Percentiles rank a stretch among this genome's conserved stretches.
Conservation (phyloP, 2,888 invertebrate species). For the Microplitis deprimator region DNA sequence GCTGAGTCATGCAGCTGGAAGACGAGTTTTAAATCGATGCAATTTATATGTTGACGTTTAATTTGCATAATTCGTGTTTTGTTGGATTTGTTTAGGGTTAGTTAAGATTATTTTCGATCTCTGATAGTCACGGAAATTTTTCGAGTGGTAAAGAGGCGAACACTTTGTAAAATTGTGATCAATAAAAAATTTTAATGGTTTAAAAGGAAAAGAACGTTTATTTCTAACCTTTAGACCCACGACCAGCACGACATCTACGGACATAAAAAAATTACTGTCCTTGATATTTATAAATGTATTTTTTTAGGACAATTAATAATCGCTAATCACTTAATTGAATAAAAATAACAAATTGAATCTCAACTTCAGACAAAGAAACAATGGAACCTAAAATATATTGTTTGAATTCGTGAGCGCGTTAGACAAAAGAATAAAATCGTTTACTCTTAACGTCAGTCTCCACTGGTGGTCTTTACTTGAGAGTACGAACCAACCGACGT, state of each 20-base stretch:
- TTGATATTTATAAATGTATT: no score
- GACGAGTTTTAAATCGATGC: neutral
- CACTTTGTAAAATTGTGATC: no score
- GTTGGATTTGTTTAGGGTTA: neutral
- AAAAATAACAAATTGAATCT: neutral
- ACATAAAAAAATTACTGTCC: no score
- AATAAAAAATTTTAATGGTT: no score
- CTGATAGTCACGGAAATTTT: no score
- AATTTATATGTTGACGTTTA: neutral
- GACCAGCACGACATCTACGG: no score
- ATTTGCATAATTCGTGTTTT: neutral
- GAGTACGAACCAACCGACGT: slow-evolving; percentile 6
- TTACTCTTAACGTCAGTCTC: slow-evolving; percentile 51
- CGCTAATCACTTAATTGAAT: neutral
- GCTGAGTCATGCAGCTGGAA: neutral
- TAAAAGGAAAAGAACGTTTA: no score
- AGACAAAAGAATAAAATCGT: slow-evolving; percentile 15
- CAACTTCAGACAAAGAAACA: neutral
- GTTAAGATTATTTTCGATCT: no score
- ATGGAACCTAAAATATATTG: neutral
- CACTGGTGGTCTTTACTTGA: slow-evolving; percentile 67
- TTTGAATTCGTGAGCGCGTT: neutral
- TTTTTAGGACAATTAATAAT: no score
- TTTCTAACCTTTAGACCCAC: no score
- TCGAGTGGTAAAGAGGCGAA: no score